Percentiles rank a stretch among this genome's conserved stretches.
phyloP scores from a whole-genome alignment of 2,797 vertebrate species.

The Gymnocypris eckloni region DNA sequence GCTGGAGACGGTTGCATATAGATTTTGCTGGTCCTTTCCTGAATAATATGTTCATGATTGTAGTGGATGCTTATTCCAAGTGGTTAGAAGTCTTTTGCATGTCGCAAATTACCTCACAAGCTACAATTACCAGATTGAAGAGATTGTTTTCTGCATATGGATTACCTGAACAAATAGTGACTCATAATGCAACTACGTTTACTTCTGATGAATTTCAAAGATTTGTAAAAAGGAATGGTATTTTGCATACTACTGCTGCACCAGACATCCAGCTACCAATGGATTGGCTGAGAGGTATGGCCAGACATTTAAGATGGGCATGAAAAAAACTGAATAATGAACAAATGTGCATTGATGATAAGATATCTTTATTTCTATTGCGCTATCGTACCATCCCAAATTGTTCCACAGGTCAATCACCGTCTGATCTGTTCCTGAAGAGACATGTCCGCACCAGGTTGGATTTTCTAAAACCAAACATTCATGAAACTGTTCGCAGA shows the following conservation, averaged over 20 bases:
- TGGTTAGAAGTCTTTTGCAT: slow-evolving; percentile 46
- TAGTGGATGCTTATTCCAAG: slow-evolving; percentile 11
- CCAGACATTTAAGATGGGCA: not conserved
- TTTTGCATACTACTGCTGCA: not conserved
- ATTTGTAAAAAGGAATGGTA: slow-evolving; percentile 32
- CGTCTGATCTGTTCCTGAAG: not conserved
- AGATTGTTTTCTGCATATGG: too few species aligned
- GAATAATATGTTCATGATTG: slow-evolving; percentile 30
- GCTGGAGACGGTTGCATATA: not conserved
- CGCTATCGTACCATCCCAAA: not conserved
- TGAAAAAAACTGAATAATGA: not conserved
- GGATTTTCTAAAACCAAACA: not conserved
- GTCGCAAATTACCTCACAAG: too few species aligned
- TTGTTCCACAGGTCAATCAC: not conserved
- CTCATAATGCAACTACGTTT: too few species aligned
- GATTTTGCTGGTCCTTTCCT: not conserved
- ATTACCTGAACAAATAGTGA: too few species aligned
- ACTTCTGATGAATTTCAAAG: not conserved
- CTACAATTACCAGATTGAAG: too few species aligned
- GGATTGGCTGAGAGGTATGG: slow-evolving; percentile 20
- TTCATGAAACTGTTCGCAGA: not conserved
- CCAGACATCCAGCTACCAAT: slow-evolving; percentile 20
- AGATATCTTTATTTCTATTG: not conserved
- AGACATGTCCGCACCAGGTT: not conserved
- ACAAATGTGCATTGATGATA: not conserved